Evolutionary conservation across 2,797 vertebrate species (phyloP).

Genomic region (Gouania willdenowi): DNA sequence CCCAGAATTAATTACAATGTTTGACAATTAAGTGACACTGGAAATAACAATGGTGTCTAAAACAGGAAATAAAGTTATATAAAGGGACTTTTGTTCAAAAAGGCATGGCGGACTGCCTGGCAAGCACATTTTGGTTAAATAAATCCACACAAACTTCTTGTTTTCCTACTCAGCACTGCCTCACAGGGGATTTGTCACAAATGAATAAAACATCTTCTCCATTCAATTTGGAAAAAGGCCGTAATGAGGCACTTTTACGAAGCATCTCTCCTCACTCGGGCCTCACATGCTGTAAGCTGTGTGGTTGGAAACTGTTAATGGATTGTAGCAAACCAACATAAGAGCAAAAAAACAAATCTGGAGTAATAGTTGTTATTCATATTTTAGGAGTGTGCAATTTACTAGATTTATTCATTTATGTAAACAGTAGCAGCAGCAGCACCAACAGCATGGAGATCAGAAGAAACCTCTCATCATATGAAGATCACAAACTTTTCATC

Average conservation of each 20-base stretch:
- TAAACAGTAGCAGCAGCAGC: constrained; percentile 11
- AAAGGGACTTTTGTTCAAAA: no score
- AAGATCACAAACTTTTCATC: background rate
- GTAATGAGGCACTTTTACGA: constrained; percentile 51
- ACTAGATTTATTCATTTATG: constrained; percentile 17
- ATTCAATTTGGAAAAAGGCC: constrained; percentile 57
- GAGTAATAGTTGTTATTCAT: background rate
- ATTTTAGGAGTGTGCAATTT: constrained; percentile 12
- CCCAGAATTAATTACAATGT: no score
- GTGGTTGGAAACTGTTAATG: constrained; percentile 23
- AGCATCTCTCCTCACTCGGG: constrained; percentile 14
- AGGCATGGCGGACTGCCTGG: no score
- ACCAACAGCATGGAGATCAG: constrained; percentile 10
- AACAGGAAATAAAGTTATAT: no score
- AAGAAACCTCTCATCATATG: background rate
- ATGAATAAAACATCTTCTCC: constrained; percentile 60
- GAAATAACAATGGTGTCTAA: no score
- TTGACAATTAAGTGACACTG: no score
- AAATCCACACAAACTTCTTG: constrained; percentile 30
- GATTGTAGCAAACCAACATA: constrained; percentile 4
- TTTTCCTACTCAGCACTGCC: constrained; percentile 33
- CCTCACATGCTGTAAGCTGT: constrained; percentile 8
- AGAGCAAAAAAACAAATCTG: constrained; percentile 7
- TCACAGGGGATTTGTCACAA: constrained; percentile 28
- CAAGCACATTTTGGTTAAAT: background rate